Evolutionary conservation across 2,113 vertebrate genomes (phyloP), one percentile per base, ranked within the genome.

Genomic region (Nerophis ophidion): DNA sequence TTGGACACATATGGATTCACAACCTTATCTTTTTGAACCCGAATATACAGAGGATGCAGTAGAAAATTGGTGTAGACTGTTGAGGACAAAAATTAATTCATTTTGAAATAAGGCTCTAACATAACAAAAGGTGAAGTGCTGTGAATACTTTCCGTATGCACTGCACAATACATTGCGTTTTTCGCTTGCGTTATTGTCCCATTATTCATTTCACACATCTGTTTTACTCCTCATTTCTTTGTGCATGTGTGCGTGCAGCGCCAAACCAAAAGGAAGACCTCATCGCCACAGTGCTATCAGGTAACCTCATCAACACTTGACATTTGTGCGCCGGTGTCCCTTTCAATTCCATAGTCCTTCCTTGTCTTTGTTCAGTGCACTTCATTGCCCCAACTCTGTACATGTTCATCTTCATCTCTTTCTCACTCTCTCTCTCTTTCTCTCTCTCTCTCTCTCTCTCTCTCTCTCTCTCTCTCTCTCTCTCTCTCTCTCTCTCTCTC

Each of bases 261-360:
- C 77, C 75, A 90, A 88, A 68, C 60, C 92, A 72, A 42, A 91
- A 90, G 36, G 92, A 93, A 51, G 93, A 93, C 63, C 81, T 93
- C 53, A 88, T 96, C 13, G 90, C 88, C 65, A 87, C 76, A 48
- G 80, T 96, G 50, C 72, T 96, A 55, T 77, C 85, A 92, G 92
- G 94, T 96, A 91, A 84, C 81, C 7, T 64, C 68, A 69, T 68
- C 54, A 14, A 7, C 57, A 9, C 35, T 11, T 45, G 12, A 59
- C 57, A 12, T 33, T 45, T 34, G 5, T 4, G 35, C n/a, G 36
- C 13, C 59, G 48, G 15, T 42, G 2, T 51, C 7, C 66, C 51
- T 53, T 53, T 16, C 52, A 63, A 16, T 15, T 16, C 19, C 10
- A 36, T 34, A 6, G 57, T 48, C 45, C 15, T 4, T 47, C 34